phyloP scores from a whole-genome alignment of 2,888 invertebrate genomes.

The Labia minor region DNA sequence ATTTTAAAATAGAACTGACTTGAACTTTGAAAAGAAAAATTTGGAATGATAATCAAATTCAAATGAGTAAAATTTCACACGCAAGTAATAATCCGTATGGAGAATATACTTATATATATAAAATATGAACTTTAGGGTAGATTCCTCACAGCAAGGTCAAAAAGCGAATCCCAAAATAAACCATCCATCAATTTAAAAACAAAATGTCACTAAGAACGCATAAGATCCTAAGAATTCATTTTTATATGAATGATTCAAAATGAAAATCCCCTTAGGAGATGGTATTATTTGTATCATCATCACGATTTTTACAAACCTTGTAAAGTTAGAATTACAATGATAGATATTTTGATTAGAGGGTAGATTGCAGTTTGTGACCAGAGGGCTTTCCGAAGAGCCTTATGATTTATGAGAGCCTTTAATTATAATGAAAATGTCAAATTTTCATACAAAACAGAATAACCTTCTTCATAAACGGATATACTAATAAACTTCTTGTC shows the following conservation, averaged over 20 bases:
- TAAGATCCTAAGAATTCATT: not conserved
- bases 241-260: not conserved
- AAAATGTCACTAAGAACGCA: not conserved
- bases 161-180: not conserved
- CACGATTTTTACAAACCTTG: not conserved
- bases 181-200: not conserved
- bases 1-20: too few species aligned
- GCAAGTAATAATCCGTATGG: not conserved
- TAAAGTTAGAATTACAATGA: not conserved
- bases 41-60: too few species aligned
- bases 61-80: not conserved
- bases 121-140: not conserved
- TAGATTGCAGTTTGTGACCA: not conserved
- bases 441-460: not conserved
- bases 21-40: too few species aligned
- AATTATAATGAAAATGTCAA: conserved; percentile 13
- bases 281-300: not conserved
- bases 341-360: not conserved
- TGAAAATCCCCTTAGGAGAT: not conserved
- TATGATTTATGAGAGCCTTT: not conserved
- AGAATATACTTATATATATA: too few species aligned
- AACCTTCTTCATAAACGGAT: not conserved
- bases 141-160: not conserved
- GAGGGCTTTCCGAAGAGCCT: not conserved
- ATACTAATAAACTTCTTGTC: not conserved